Base-by-base conservation (phyloP, 2,888 invertebrate genomes). In the Hypolimnas misippus region DNA sequence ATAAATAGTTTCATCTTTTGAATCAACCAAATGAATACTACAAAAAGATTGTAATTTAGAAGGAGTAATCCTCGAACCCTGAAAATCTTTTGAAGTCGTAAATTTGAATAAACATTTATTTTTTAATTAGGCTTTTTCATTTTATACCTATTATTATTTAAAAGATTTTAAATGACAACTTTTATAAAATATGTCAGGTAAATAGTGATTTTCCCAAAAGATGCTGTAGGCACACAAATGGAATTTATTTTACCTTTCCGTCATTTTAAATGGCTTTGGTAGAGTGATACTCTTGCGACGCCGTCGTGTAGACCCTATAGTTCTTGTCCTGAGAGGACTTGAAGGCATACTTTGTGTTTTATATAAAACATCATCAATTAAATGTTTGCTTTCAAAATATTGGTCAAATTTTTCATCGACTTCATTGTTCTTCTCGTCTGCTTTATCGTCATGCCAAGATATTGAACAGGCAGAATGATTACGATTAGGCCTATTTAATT, bases 221-320 rank as follows among this genome's bases (percentile, higher is more conserved):
- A n/a, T n/a, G n/a, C n/a, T n/a, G n/a, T n/a, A n/a, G n/a, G n/a
- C n/a, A n/a, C n/a, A n/a, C n/a, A n/a, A n/a, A n/a, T n/a, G n/a
- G n/a, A n/a, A n/a, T n/a, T 44, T 58, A 42, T 33, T 21, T 73
- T 84, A 95, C 95, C 95, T 94, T 70, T 94, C 91, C 1, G 95
- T 95, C 93, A 95, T 95, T 81, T 93, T 93, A 77, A 95, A 95
- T 1, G 95, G 95, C 77, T 94, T 94, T 0, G 95, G 94, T 60
- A 94, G 87, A 0, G 95, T 95, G 17, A 94, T 78, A 65, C 79
- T 82, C 72, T 83, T 87, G 33, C 78, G 76, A 19, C 56, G 65
- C 54, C 52, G 62, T 55, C 81, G 72, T 40, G 70, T 82, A 0
- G 86, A 84, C 44, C 71, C 73, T 31, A 76, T 72, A 25, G 81